These are phyloP conservation scores for Aleiodes sp. DNA, from an alignment of 1,140 invertebrate genomes.

Conservation along the genomic window DNA sequence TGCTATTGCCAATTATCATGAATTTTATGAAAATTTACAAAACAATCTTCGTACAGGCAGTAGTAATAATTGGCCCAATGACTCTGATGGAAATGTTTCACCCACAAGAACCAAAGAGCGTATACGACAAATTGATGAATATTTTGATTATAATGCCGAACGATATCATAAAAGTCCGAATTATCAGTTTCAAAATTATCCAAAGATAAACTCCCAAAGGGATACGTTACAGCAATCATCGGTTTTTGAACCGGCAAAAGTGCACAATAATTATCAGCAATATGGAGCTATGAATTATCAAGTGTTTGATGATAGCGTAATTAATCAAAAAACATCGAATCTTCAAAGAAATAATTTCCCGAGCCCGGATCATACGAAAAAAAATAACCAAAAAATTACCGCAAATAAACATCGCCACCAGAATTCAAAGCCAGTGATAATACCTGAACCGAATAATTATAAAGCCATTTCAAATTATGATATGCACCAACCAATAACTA, in stretches of 20 bases:
- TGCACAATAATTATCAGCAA: constrained; percentile 41
- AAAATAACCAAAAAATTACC: neutral
- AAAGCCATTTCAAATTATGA: constrained; percentile 41
- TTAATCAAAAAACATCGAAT: constrained; percentile 19
- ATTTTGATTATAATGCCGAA: constrained; percentile 39
- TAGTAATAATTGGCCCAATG: neutral
- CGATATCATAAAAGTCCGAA: constrained; percentile 1
- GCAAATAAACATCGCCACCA: constrained; percentile 18
- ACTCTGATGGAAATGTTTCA: neutral
- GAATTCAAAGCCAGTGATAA: constrained; percentile 48
- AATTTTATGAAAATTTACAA: constrained; percentile 52
- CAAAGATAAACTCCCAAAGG: constrained; percentile 21
- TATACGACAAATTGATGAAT: constrained; percentile 39
- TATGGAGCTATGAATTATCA: constrained; percentile 37
- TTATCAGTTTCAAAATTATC: constrained; percentile 33
- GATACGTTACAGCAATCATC: constrained; percentile 28
- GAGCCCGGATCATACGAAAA: neutral
- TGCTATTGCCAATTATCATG: constrained; percentile 55
- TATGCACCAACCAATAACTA: neutral
- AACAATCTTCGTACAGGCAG: constrained; percentile 32
- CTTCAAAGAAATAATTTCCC: constrained; percentile 21
- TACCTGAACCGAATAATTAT: constrained; percentile 47
- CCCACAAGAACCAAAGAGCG: constrained; percentile 17
- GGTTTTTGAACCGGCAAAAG: constrained; percentile 43
- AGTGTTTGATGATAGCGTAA: constrained; percentile 32